These are phyloP conservation scores for Myripristis murdjan DNA, from an alignment of 2,797 vertebrate species.

Conservation along the genomic window DNA sequence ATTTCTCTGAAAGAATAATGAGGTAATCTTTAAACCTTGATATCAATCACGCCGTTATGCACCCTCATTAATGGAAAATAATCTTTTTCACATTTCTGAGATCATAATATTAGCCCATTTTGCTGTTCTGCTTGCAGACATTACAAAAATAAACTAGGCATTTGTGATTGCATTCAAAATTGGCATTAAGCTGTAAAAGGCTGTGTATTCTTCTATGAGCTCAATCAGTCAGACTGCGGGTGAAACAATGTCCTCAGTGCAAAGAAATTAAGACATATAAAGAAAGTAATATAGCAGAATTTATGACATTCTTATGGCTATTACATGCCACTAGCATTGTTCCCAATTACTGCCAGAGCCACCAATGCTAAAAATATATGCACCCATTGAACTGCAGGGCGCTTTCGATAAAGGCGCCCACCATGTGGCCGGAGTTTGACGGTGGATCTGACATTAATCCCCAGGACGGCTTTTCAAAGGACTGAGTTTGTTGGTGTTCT, in stretches of 20 bases:
- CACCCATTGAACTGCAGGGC: neutral
- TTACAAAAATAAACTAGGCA: neutral
- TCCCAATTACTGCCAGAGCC: conserved; percentile 29
- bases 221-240: neutral
- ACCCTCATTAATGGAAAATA: neutral
- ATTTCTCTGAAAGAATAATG: neutral
- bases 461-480: conserved; percentile 47
- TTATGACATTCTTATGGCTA: neutral
- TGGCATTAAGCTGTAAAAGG: too few species aligned
- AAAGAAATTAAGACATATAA: conserved; percentile 23
- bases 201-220: neutral
- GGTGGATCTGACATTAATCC: conserved; percentile 56
- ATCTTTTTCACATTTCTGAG: neutral
- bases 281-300: neutral
- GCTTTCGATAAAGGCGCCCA: conserved; percentile 37
- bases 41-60: neutral
- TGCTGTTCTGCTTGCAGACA: neutral
- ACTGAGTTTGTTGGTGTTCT: conserved; percentile 26
- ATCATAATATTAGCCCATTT: neutral
- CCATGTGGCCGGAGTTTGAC: conserved; percentile 23
- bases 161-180: neutral
- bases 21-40: neutral
- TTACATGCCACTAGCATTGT: conserved; percentile 23
- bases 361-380: conserved; percentile 40
- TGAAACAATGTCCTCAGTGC: conserved; percentile 1